phyloP scores from a whole-genome alignment of 2,888 invertebrate genomes.

The Leptura quadrifasciata region DNA sequence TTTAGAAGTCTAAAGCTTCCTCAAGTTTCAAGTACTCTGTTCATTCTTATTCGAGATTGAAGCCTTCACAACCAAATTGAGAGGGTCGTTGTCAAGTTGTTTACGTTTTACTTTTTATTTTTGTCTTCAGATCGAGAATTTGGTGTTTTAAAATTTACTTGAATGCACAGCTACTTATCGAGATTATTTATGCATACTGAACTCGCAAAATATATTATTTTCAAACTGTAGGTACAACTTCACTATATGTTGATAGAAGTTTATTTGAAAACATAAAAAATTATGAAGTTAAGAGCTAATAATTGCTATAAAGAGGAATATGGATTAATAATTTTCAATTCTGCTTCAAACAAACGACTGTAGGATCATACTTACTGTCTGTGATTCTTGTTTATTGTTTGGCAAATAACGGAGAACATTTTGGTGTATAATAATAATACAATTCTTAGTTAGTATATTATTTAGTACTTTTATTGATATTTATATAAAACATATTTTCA shows the following conservation, averaged over 20 bases:
- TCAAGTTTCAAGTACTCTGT: constrained; percentile 32
- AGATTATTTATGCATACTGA: constrained; percentile 3
- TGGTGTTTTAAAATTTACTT: constrained; percentile 22
- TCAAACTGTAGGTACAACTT: background rate
- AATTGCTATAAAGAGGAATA: background rate
- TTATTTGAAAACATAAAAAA: background rate
- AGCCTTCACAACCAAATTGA: constrained; percentile 32
- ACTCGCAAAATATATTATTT: constrained; percentile 5
- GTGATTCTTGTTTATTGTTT: too few relatives aligned
- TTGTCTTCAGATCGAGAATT: constrained; percentile 12
- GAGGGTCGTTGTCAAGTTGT: constrained; percentile 37
- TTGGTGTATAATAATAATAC: too few relatives aligned
- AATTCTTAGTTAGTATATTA: too few relatives aligned
- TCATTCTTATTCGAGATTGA: constrained; percentile 37
- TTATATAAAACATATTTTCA: too few relatives aligned
- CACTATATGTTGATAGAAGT: background rate
- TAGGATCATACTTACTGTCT: too few relatives aligned
- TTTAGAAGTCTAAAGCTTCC: constrained; percentile 28
- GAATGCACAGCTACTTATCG: constrained; percentile 24
- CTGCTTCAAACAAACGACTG: too few relatives aligned
- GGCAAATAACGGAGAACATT: too few relatives aligned
- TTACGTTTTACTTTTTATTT: constrained; percentile 29
- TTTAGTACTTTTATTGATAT: too few relatives aligned
- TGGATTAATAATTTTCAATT: too few relatives aligned
- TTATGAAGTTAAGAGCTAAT: background rate